Evolutionary conservation across 2,797 vertebrate species (phyloP).

Genomic region (Calcarius lapponicus): DNA sequence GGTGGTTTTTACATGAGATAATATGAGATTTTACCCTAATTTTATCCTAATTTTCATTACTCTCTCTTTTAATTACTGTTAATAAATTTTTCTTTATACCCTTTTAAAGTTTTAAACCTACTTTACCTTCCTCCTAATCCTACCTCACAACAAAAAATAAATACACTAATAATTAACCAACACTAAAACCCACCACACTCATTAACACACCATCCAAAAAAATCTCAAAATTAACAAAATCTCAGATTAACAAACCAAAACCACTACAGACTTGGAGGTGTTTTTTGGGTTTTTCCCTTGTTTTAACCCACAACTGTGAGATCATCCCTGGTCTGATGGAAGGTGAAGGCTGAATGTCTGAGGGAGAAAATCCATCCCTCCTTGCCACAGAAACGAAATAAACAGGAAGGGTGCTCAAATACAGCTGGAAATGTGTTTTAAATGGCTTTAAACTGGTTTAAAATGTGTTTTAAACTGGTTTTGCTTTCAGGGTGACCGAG

Average conservation of each 20-base stretch:
- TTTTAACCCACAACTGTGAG: not conserved
- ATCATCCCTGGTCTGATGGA: not conserved
- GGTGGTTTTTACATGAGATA: not conserved
- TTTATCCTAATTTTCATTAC: not conserved
- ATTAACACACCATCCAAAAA: not conserved
- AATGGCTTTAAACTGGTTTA: not conserved
- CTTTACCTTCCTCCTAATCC: not conserved
- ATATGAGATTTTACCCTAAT: not conserved
- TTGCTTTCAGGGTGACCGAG: slow-evolving; percentile 88
- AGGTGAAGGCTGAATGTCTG: not conserved
- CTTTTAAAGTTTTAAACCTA: not conserved
- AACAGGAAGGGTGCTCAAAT: not conserved
- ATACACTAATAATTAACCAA: not conserved
- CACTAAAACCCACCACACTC: too few species aligned
- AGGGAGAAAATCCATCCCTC: not conserved
- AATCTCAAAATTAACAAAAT: not conserved
- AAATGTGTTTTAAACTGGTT: not conserved
- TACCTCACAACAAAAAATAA: too few species aligned
- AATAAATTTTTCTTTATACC: not conserved
- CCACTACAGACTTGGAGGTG: not conserved
- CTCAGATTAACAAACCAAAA: not conserved
- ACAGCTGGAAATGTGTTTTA: not conserved
- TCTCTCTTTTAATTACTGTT: not conserved
- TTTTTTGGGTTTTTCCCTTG: not conserved
- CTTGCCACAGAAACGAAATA: not conserved